Percentiles rank a stretch among this genome's conserved stretches.
Conservation (phyloP, 2,888 invertebrate species). For the Heliconius ethilla region DNA sequence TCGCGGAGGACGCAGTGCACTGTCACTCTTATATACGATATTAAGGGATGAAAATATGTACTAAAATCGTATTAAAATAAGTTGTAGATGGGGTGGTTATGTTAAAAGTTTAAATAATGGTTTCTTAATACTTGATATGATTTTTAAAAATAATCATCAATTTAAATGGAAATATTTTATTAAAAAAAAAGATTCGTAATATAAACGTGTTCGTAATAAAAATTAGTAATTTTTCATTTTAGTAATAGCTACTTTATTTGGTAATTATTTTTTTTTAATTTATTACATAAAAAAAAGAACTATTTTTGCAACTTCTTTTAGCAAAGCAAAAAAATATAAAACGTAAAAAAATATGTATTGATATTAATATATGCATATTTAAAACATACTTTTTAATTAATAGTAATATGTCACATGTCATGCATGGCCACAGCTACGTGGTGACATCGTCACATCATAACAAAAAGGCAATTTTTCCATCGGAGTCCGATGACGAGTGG, state of each 20-base stretch:
- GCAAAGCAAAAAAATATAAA: no score
- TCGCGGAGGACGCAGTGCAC: conserved; percentile 39
- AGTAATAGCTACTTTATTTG: no score
- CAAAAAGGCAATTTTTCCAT: conserved; percentile 31
- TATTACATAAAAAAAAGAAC: not conserved
- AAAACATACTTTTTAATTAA: not conserved
- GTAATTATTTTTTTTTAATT: no score
- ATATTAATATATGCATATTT: not conserved
- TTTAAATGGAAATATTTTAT: not conserved
- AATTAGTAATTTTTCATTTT: no score
- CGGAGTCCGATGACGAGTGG: conserved; percentile 61
- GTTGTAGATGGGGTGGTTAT: not conserved
- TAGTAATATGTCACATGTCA: not conserved
- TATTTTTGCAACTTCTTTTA: not conserved
- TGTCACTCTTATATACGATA: conserved; percentile 9
- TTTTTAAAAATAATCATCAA: not conserved
- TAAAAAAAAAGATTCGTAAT: no score
- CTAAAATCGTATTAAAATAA: not conserved
- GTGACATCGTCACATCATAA: conserved; percentile 29
- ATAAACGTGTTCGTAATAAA: no score
- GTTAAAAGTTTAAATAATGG: not conserved
- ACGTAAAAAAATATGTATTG: no score
- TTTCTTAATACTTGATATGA: not conserved
- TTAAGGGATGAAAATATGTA: conserved; percentile 22
- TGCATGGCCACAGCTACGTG: not conserved